Base-by-base conservation (phyloP, 1,140 invertebrate genomes). In the Papilio polytes region DNA sequence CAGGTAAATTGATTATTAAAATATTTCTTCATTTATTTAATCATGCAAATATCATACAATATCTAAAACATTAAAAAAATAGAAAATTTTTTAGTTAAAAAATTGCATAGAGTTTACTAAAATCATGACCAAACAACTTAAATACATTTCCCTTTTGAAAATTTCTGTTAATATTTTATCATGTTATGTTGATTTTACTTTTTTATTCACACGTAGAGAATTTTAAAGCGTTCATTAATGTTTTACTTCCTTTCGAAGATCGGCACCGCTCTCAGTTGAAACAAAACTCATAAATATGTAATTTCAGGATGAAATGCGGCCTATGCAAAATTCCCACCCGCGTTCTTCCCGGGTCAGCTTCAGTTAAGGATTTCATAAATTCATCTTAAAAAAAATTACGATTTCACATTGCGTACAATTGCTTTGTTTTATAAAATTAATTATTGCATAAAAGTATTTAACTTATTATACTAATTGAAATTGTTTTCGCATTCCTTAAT, bases 261-360 rank as follows among this genome's bases (percentile, higher is more conserved):
- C 88, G 83, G 85, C 41, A 85, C 84, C 77, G 86, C 83, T 84
- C 84, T 84, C 83, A 83, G 83, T 83, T 86, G 87, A 85, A 92
- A 94, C 89, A 92, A 89, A 89, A 86, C 91, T 94, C 91, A 94
- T 94, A 94, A 94, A 94, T 94, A 94, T 94, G 91, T 94, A 93
- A 91, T 90, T 87, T 85, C 85, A 84, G 85, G 85, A 85, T 86
- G 85, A 84, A 90, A 87, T 86, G 88, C 85, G 87, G 86, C 86
- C 88, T 89, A 90, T 90, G 89, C 88, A 87, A 91, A 93, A 92
- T 90, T 90, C 81, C 80, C 85, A 83, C 78, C 80, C 82, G 80
- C 86, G 80, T 80, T 87, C 82, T 80, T 82, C 88, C 89, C 90
- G 88, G 89, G 90, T 92, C 91, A 90, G 86, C 84, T 87, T 85